These are phyloP conservation scores for Heptranchias perlo DNA, from an alignment of 2,113 vertebrate genomes.

Conservation along the genomic window DNA sequence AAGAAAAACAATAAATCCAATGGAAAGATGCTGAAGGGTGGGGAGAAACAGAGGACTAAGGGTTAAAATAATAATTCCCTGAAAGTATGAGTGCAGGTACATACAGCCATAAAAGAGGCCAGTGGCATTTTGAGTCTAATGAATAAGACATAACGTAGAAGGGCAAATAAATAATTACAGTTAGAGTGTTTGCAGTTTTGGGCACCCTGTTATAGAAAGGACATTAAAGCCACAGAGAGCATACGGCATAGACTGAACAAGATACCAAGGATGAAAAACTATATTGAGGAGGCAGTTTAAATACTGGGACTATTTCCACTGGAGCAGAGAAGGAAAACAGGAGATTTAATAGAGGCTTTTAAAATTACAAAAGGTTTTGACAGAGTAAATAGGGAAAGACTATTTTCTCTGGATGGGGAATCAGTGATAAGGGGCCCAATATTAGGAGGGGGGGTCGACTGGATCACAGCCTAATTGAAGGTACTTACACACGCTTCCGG, in stretches of 20 bases:
- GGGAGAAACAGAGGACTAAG: neutral
- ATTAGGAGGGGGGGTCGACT: no score
- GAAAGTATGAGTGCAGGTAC: neutral
- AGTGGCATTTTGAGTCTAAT: neutral
- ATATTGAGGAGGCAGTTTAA: no score
- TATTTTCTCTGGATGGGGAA: neutral
- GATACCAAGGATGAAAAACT: no score
- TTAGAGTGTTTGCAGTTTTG: neutral
- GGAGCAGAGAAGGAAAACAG: neutral
- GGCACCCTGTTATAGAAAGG: neutral
- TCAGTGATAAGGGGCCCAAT: neutral
- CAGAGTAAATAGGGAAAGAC: no score
- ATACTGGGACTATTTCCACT: neutral
- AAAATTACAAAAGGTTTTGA: neutral
- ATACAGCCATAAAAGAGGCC: neutral
- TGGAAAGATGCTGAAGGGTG: neutral
- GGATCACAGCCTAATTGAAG: no score
- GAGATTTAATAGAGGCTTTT: neutral
- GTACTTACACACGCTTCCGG: no score
- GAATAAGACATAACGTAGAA: neutral
- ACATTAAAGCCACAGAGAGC: neutral
- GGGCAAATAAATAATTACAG: neutral
- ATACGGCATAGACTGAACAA: no score
- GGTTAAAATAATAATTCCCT: neutral
- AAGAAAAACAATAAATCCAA: neutral